phyloP scores from a whole-genome alignment of 1,140 invertebrate genomes.

The Sipha flava region DNA sequence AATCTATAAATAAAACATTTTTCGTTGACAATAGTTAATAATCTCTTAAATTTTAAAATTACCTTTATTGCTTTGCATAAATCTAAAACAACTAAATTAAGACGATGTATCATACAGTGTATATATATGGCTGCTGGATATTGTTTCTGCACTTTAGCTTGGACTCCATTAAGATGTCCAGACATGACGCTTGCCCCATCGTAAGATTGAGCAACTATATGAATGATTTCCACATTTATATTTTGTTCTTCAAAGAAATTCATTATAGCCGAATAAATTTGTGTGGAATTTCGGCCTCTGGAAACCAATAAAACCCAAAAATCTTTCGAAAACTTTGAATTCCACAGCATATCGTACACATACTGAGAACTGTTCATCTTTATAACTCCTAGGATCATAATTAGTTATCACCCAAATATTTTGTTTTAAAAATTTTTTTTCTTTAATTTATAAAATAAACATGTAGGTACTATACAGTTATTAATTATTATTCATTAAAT shows the following conservation, averaged over 20 bases:
- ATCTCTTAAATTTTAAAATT: slow-evolving; percentile 10
- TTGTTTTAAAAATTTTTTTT: too few species aligned
- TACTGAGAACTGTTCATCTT: too few species aligned
- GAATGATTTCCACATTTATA: not conserved
- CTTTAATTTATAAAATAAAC: too few species aligned
- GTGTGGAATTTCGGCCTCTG: not conserved
- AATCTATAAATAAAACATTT: not conserved
- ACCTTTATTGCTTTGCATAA: not conserved
- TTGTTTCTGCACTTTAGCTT: slow-evolving; percentile 16
- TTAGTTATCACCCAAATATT: too few species aligned
- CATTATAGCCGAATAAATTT: not conserved
- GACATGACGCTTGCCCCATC: slow-evolving; percentile 32
- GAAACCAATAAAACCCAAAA: not conserved
- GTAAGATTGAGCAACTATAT: slow-evolving; percentile 30
- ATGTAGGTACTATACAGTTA: too few species aligned
- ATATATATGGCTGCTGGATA: slow-evolving; percentile 34
- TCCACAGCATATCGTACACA: not conserved
- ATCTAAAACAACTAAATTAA: slow-evolving; percentile 36
- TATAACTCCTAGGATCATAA: too few species aligned
- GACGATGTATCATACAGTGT: slow-evolving; percentile 34
- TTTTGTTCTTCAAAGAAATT: not conserved
- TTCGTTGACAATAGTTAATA: not conserved
- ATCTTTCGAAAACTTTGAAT: not conserved
- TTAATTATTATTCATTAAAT: too few species aligned
- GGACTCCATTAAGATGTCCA: not conserved